Evolutionary conservation across 2,797 vertebrate genomes (phyloP).

Genomic region (Semaprochilodus insignis): DNA sequence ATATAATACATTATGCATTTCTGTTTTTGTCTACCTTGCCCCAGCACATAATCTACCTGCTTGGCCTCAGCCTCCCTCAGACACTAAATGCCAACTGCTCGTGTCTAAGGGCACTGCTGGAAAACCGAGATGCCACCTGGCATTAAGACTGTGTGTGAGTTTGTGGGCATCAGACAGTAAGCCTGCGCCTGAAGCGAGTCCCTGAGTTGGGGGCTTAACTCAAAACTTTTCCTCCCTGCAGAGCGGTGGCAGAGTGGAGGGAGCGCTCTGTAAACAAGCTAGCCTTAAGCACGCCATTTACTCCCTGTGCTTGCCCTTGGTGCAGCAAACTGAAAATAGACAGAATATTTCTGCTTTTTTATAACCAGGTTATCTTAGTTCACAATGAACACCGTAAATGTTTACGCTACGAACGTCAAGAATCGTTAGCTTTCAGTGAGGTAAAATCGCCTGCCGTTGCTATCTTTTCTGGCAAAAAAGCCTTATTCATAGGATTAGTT

Average conservation of each 20-base stretch:
- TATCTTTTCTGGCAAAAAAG: neutral
- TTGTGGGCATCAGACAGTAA: conserved; percentile 34
- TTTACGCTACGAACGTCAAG: neutral
- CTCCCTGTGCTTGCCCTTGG: neutral
- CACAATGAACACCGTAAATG: neutral
- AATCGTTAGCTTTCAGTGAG: neutral
- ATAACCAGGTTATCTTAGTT: conserved; percentile 14
- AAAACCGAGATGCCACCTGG: conserved; percentile 60
- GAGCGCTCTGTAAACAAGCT: conserved; percentile 38
- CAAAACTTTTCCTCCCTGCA: conserved; percentile 47
- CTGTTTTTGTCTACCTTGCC: conserved; percentile 16
- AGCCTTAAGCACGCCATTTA: conserved; percentile 42
- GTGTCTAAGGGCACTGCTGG: conserved; percentile 58
- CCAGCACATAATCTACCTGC: conserved; percentile 17
- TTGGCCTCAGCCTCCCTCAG: conserved; percentile 37
- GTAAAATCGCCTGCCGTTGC: neutral
- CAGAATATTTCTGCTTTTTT: conserved; percentile 1
- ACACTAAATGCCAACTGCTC: conserved; percentile 63
- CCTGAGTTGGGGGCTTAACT: conserved; percentile 55
- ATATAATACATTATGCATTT: neutral
- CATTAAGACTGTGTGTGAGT: conserved; percentile 51
- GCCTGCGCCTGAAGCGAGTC: conserved; percentile 34
- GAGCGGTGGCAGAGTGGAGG: conserved; percentile 56
- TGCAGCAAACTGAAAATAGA: conserved; percentile 14
- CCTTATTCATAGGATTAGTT: too few relatives aligned